These are phyloP conservation scores for Sapajus apella DNA, from an alignment of 2,113 vertebrate species.

Conservation along the genomic window DNA sequence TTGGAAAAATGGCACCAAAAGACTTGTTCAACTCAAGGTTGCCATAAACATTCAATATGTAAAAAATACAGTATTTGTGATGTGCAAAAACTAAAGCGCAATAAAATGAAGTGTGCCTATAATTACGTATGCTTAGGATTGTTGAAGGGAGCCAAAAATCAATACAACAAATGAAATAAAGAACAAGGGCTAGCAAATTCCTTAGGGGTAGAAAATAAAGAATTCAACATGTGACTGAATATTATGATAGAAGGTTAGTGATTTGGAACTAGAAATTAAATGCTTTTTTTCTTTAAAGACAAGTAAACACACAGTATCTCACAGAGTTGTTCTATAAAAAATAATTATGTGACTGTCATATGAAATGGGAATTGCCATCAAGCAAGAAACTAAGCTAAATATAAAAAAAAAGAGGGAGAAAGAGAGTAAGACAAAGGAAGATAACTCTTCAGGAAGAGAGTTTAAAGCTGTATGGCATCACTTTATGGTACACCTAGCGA, in stretches of 20 bases:
- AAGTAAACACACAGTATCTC: conserved; percentile 11
- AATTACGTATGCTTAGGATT: neutral
- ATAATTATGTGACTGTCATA: neutral
- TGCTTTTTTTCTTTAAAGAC: neutral
- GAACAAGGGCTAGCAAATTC: neutral
- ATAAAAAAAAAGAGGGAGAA: neutral
- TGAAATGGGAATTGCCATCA: neutral
- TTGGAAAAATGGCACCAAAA: neutral
- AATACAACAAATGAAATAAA: conserved; percentile 4
- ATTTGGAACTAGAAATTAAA: neutral
- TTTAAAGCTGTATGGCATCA: neutral
- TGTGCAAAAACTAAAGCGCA: neutral
- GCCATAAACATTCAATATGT: neutral
- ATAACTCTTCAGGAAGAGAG: neutral
- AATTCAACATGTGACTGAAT: neutral
- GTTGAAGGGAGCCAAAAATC: neutral
- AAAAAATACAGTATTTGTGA: neutral
- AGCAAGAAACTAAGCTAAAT: neutral
- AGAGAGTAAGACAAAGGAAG: neutral
- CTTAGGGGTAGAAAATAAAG: neutral
- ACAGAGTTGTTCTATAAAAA: neutral
- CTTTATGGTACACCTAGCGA: neutral
- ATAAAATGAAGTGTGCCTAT: neutral
- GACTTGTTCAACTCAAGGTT: neutral
- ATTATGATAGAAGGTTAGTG: neutral